Conservation (phyloP, 2,113 vertebrate species). For the Dasyprocta punctata region DNA sequence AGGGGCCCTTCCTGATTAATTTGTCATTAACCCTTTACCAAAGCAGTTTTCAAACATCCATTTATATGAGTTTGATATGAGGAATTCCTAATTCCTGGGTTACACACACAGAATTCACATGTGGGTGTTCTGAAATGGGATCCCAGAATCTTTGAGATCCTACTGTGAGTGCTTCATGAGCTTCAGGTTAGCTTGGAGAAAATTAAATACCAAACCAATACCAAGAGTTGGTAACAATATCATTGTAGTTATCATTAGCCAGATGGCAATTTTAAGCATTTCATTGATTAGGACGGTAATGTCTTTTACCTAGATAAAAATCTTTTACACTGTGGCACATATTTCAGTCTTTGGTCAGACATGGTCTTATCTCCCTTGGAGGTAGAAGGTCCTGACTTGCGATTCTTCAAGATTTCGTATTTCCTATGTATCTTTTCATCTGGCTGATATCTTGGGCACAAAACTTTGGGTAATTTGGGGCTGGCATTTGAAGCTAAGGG, state of each 20-base stretch:
- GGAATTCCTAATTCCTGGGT: neutral
- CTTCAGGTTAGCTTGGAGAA: neutral
- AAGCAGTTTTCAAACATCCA: neutral
- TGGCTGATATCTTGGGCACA: neutral
- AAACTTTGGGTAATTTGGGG: neutral
- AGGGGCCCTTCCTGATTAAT: neutral
- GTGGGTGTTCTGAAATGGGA: neutral
- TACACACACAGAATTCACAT: neutral
- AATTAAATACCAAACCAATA: neutral
- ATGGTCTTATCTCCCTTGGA: neutral
- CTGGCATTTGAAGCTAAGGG: neutral
- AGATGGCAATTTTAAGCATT: neutral
- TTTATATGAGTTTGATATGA: neutral
- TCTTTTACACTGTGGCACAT: neutral
- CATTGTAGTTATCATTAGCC: neutral
- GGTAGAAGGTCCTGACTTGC: neutral
- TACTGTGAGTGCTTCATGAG: neutral
- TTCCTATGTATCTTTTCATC: neutral
- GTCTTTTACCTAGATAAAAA: neutral
- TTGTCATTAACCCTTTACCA: neutral
- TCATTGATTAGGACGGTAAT: neutral
- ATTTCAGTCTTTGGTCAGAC: neutral
- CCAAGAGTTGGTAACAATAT: neutral
- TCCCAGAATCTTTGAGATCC: neutral
- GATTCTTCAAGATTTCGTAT: neutral